Evolutionary conservation across 2,888 invertebrate genomes (phyloP).

Genomic region (Microdon myrmicae): DNA sequence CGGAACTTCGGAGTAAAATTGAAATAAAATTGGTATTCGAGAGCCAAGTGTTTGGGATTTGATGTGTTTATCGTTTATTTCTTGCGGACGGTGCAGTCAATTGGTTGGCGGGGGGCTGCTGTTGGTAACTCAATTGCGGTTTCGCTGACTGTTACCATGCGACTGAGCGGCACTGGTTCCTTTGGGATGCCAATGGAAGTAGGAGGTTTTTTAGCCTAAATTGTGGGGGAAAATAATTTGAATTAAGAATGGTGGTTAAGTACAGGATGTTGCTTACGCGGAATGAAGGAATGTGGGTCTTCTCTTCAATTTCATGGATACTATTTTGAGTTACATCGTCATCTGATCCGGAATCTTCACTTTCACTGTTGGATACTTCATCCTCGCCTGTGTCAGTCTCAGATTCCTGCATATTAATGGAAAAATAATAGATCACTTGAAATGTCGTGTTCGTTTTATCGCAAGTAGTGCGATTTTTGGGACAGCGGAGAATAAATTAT

Average conservation of each 20-base stretch:
- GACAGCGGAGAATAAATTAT: too few species aligned
- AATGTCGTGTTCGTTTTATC: neutral
- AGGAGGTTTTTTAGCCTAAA: conserved; percentile 9
- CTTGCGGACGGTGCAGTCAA: conserved; percentile 33
- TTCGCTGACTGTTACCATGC: conserved; percentile 40
- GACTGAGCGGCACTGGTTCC: conserved; percentile 25
- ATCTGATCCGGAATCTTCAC: conserved; percentile 54
- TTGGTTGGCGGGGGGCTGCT: conserved; percentile 38
- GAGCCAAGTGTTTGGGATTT: conserved; percentile 29
- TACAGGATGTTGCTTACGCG: too few species aligned
- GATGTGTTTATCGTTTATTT: conserved; percentile 8
- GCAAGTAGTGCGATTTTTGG: too few species aligned
- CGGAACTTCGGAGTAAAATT: neutral
- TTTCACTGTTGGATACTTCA: conserved; percentile 56
- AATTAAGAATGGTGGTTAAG: too few species aligned
- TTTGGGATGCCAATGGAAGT: conserved; percentile 40
- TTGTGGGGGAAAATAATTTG: neutral
- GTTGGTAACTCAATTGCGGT: conserved; percentile 24
- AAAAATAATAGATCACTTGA: neutral
- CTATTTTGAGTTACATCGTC: conserved; percentile 20
- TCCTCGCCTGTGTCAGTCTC: conserved; percentile 56
- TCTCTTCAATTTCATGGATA: conserved; percentile 6
- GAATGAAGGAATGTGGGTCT: conserved; percentile 4
- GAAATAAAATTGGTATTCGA: too few species aligned
- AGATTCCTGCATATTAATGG: too few species aligned